Conservation (phyloP, 2,888 invertebrate species). For the Thereva unica region DNA sequence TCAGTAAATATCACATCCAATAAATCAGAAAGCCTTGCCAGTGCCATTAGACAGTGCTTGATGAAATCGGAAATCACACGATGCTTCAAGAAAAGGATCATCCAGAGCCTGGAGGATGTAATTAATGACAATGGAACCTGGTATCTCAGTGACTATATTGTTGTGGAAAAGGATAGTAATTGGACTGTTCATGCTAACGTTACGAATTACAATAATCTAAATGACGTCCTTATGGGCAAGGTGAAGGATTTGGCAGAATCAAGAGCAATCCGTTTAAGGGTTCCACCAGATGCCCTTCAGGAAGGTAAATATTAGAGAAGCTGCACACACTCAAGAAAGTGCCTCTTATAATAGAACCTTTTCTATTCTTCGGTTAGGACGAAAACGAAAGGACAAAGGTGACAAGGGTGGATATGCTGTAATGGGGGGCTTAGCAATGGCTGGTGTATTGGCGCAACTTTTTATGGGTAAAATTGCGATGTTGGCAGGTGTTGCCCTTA, state of each 20-base stretch:
- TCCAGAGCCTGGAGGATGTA: conserved; percentile 57
- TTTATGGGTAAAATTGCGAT: conserved; percentile 71
- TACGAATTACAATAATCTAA: conserved; percentile 25
- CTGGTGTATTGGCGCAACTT: conserved; percentile 64
- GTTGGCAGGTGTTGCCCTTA: conserved; percentile 68
- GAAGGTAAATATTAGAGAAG: conserved; percentile 42
- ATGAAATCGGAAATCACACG: conserved; percentile 43
- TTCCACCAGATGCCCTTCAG: conserved; percentile 50
- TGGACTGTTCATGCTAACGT: conserved; percentile 31
- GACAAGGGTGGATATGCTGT: conserved; percentile 61
- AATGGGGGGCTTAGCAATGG: conserved; percentile 66
- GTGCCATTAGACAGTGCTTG: conserved; percentile 50
- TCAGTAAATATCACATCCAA: no score
- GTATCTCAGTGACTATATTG: conserved; percentile 51
- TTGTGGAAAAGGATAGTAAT: conserved; percentile 47
- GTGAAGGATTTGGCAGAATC: conserved; percentile 55
- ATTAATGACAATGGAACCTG: conserved; percentile 54
- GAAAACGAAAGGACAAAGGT: conserved; percentile 60
- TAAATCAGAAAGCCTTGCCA: background rate
- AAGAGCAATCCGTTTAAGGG: conserved; percentile 56
- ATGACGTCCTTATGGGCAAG: conserved; percentile 12
- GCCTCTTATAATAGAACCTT: background rate
- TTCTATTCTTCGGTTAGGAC: conserved; percentile 52
- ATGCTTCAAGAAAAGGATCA: conserved; percentile 58
- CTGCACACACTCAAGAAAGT: background rate